Evolutionary conservation across 2,888 invertebrate genomes (phyloP).

Genomic region (Synanthedon myopaeformis): DNA sequence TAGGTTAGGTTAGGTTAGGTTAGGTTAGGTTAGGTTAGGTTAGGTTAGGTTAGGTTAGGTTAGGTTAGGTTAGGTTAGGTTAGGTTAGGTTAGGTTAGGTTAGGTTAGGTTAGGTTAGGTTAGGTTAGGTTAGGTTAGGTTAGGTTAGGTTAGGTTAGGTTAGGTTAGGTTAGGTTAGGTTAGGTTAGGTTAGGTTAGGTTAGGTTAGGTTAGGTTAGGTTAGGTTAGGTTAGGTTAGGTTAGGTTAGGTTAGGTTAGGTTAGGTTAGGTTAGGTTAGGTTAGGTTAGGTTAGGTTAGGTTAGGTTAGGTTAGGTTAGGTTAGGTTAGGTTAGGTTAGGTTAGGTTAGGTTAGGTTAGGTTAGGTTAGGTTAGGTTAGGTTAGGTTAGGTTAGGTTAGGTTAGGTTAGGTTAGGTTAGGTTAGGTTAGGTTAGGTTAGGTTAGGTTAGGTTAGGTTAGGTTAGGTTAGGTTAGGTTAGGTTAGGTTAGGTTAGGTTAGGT

Average conservation of each 20-base stretch:
- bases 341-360: conserved; percentile 2
- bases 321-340: conserved; percentile 2
- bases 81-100: conserved; percentile 14
- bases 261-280: conserved; percentile 3
- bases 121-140: conserved; percentile 11
- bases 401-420: conserved; percentile 1
- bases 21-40: conserved; percentile 1
- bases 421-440: conserved; percentile 2
- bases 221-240: conserved; percentile 7
- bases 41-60: not conserved
- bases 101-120: conserved; percentile 10
- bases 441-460: conserved; percentile 2
- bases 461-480: conserved; percentile 4
- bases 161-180: conserved; percentile 8
- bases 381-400: conserved; percentile 1
- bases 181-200: conserved; percentile 7
- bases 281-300: conserved; percentile 2
- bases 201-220: not conserved
- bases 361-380: conserved; percentile 1
- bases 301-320: conserved; percentile 2
- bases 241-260: conserved; percentile 7
- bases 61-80: conserved; percentile 4
- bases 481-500: conserved; percentile 4
- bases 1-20: not conserved
- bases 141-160: conserved; percentile 12